These are phyloP conservation scores for Agrochola lota DNA, from an alignment of 2,888 invertebrate genomes.

Conservation along the genomic window DNA sequence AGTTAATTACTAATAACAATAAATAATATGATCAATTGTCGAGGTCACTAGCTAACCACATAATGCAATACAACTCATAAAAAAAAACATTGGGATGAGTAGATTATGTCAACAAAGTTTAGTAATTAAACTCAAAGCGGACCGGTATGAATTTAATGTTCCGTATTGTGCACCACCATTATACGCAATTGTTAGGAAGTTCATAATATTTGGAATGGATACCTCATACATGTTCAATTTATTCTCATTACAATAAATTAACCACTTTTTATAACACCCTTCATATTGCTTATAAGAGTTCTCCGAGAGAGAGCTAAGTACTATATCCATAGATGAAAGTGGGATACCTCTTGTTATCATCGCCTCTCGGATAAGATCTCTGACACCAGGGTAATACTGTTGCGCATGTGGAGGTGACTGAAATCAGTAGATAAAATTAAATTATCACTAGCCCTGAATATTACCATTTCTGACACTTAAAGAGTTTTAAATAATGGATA, in stretches of 20 bases:
- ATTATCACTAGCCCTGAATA: too few relatives aligned
- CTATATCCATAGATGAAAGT: not conserved
- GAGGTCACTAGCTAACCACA: too few relatives aligned
- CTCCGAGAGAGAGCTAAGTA: not conserved
- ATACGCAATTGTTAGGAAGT: not conserved
- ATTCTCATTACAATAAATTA: constrained; percentile 8
- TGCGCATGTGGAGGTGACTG: not conserved
- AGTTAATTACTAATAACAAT: too few relatives aligned
- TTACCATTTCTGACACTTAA: too few relatives aligned
- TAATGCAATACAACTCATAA: too few relatives aligned
- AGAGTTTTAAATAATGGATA: too few relatives aligned
- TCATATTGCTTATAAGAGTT: constrained; percentile 7
- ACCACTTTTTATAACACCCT: not conserved
- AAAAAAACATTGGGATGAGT: too few relatives aligned
- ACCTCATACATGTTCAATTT: not conserved
- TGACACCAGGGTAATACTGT: constrained; percentile 5
- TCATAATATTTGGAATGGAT: constrained; percentile 1
- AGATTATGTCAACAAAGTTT: too few relatives aligned
- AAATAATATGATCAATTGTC: too few relatives aligned
- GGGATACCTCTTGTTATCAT: constrained; percentile 7
- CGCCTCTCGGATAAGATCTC: constrained; percentile 1
- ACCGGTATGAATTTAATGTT: not conserved
- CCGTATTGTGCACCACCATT: not conserved
- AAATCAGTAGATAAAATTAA: too few relatives aligned
- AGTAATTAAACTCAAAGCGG: constrained; percentile 4